phyloP scores from a whole-genome alignment of 1,140 invertebrate genomes.

The Macrocentrus cingulum region DNA sequence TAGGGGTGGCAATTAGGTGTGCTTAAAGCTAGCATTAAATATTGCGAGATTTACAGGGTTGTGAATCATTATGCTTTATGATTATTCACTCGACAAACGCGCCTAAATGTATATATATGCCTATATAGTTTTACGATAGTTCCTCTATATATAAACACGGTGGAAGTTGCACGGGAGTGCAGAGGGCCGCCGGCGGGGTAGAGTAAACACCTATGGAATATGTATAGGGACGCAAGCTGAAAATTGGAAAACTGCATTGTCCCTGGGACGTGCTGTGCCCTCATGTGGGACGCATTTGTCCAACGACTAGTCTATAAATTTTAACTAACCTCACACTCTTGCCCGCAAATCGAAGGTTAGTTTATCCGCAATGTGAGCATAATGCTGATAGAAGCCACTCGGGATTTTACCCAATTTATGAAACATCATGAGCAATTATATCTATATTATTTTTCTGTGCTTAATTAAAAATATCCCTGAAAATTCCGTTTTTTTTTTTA shows the following conservation, averaged over 20 bases:
- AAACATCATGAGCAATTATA: too few species aligned
- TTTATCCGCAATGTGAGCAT: conserved; percentile 17
- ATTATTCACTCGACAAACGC: conserved; percentile 32
- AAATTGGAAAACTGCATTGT: conserved; percentile 50
- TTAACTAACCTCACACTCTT: conserved; percentile 15
- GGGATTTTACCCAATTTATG: too few species aligned
- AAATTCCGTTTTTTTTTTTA: too few species aligned
- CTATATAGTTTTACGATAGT: too few species aligned
- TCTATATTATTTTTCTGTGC: too few species aligned
- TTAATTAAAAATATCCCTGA: too few species aligned
- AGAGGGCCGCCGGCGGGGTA: too few species aligned
- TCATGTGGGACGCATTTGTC: conserved; percentile 34
- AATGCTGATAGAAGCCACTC: too few species aligned
- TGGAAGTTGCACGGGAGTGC: neutral
- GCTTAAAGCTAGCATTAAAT: conserved; percentile 18
- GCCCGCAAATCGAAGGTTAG: conserved; percentile 26
- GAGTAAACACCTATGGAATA: too few species aligned
- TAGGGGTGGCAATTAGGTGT: conserved; percentile 35
- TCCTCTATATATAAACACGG: too few species aligned
- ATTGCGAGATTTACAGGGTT: neutral
- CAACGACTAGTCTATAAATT: conserved; percentile 40
- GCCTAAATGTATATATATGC: conserved; percentile 11
- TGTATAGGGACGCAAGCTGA: conserved; percentile 31
- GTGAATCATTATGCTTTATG: conserved; percentile 50
- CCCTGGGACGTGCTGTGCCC: conserved; percentile 17